These are phyloP conservation scores for Lepidocolaptes lacrymiger DNA, from an alignment of 2,797 vertebrate genomes.

Conservation along the genomic window DNA sequence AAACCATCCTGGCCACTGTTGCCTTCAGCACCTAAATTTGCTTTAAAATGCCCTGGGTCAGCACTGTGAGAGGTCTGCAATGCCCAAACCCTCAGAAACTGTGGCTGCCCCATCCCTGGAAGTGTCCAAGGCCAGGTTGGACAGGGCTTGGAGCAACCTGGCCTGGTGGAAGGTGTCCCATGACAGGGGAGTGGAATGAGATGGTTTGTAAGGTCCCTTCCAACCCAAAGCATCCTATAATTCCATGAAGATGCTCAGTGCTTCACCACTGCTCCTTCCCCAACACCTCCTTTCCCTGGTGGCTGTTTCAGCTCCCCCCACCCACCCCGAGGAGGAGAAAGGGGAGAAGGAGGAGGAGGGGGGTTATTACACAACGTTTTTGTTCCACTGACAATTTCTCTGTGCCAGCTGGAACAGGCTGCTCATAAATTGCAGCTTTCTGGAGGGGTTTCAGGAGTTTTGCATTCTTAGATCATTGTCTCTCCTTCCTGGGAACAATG, in stretches of 20 bases:
- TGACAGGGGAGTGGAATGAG: accelerated
- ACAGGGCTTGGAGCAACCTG: neutral
- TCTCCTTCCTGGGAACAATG: neutral
- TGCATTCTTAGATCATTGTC: constrained; percentile 48
- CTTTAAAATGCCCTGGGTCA: neutral
- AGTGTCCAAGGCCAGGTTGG: neutral
- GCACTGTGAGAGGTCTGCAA: accelerated
- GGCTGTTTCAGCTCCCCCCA: neutral
- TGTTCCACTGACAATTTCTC: neutral
- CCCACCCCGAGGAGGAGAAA: neutral
- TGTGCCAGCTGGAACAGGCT: constrained; percentile 40
- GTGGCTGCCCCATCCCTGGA: neutral
- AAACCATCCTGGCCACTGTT: neutral
- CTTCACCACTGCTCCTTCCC: neutral
- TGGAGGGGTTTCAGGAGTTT: constrained; percentile 47
- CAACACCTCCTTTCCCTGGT: accelerated
- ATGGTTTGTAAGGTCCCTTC: neutral
- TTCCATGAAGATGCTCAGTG: neutral
- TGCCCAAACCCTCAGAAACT: accelerated
- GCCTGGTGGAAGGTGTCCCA: neutral
- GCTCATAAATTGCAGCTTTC: constrained; percentile 22
- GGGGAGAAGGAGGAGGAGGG: neutral
- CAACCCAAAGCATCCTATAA: neutral
- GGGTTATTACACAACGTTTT: constrained; percentile 25
- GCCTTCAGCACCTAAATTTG: neutral